Evolutionary conservation across 2,113 vertebrate genomes (phyloP).

Genomic region (Cervus canadensis): DNA sequence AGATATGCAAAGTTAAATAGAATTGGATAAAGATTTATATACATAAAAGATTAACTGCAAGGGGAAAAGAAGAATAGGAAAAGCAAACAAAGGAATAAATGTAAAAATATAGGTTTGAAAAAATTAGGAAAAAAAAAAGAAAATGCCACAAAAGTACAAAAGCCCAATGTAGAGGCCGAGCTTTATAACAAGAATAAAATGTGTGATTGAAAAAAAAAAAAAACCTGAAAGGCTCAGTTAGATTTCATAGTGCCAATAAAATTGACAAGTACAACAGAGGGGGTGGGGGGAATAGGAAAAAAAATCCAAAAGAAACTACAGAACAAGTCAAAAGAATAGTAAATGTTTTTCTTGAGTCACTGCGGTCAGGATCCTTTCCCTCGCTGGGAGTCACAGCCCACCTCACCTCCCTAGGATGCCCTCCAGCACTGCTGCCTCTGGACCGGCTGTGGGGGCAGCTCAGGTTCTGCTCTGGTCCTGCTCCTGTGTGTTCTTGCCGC

Average conservation of each 20-base stretch:
- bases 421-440: not conserved
- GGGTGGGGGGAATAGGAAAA: not conserved
- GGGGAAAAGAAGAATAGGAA: not conserved
- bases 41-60: not conserved
- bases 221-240: not conserved
- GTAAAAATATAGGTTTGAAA: not conserved
- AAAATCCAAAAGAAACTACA: not conserved
- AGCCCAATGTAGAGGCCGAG: not conserved
- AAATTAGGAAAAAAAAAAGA: not conserved
- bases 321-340: not conserved
- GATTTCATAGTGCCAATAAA: not conserved
- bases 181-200: not conserved
- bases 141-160: not conserved
- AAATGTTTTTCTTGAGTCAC: not conserved
- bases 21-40: not conserved
- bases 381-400: not conserved
- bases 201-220: rapidly evolving
- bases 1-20: not conserved
- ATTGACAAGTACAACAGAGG: not conserved
- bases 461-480: not conserved
- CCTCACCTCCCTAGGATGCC: not conserved
- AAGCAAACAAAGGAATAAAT: not conserved
- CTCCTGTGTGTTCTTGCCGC: not conserved
- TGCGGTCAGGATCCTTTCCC: not conserved
- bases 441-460: not conserved